Base-by-base conservation (phyloP, 1,140 invertebrate genomes). In the Leptoteleia sp. region DNA sequence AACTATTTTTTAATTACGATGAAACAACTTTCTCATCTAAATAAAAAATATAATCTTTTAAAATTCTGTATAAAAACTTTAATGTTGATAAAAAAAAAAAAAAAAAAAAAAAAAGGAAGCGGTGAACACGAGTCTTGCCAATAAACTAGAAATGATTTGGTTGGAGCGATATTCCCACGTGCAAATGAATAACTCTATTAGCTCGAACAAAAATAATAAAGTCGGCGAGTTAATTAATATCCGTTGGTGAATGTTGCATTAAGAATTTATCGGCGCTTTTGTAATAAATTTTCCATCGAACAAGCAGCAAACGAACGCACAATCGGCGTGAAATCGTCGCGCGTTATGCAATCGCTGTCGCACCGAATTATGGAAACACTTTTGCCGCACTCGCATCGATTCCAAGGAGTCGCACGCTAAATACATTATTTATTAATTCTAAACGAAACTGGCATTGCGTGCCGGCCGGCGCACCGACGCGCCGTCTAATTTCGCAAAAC, bases 361-460 rank as follows among this genome's bases (percentile, higher is more conserved):
- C 43, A 35, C 47, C 68, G 9, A 72, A 71, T 61, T 52, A 71
- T 61, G 17, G 52, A 59, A 59, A 42, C 17, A 25, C 37, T 65
- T 48, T 42, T 52, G 52, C 29, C 37, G 1, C 7, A 35, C 33
- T 42, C 19, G 8, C 33, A n/a, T 3, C 5, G n/a, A 38, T 50
- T 16, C 11, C 8, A 50, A 52, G 45, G 17, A 57, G 40, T 40
- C 57, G 16, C 27, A 55, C 54, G 13, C 67, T 61, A 71, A 57
- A 64, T 64, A 57, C 57, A 73, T 64, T 64, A 64, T 73, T 64
- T 73, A 72, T 72, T 37, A 55, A 37, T 19, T 6, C 52, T 33
- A n/a, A 70, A 59, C n/a, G n/a, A n/a, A n/a, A n/a, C n/a, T n/a
- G n/a, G n/a, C n/a, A n/a, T n/a, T n/a, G n/a, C n/a, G n/a, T n/a